These are phyloP conservation scores for Limenitis camilla DNA, from an alignment of 2,888 invertebrate species.

Conservation along the genomic window DNA sequence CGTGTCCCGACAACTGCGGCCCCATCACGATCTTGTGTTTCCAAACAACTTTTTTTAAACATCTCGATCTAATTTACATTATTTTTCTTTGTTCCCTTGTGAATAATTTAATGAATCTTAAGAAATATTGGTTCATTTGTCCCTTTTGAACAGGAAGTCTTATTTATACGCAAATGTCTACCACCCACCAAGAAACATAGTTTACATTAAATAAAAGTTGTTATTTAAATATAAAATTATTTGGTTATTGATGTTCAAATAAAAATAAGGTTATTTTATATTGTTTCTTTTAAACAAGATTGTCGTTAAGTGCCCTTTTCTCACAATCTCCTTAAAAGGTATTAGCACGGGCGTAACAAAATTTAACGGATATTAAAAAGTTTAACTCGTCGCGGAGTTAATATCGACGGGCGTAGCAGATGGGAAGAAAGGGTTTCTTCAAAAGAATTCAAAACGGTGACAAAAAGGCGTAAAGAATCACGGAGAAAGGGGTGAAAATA, in stretches of 20 bases:
- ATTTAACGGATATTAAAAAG: constrained; percentile 76
- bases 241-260: neutral
- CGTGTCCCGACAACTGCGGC: constrained; percentile 57
- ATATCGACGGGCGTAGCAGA: constrained; percentile 75
- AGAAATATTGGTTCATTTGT: constrained; percentile 53
- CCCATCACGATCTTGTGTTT: constrained; percentile 62
- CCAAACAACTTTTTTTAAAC: constrained; percentile 71
- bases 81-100: constrained; percentile 63
- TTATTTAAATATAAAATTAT: neutral
- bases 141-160: constrained; percentile 18
- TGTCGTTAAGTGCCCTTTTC: constrained; percentile 32
- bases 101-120: constrained; percentile 72
- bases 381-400: constrained; percentile 70
- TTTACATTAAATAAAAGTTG: neutral
- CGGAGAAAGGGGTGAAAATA: constrained; percentile 63
- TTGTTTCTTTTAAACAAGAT: constrained; percentile 25
- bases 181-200: neutral
- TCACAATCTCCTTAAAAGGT: constrained; percentile 49
- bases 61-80: constrained; percentile 66
- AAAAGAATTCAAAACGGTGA: constrained; percentile 73
- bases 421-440: constrained; percentile 68
- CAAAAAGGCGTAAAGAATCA: constrained; percentile 74
- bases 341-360: constrained; percentile 64
- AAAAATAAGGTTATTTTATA: neutral
- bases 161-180: constrained; percentile 11